phyloP scores from a whole-genome alignment of 2,113 vertebrate genomes.

The Salvelinus fontinalis region DNA sequence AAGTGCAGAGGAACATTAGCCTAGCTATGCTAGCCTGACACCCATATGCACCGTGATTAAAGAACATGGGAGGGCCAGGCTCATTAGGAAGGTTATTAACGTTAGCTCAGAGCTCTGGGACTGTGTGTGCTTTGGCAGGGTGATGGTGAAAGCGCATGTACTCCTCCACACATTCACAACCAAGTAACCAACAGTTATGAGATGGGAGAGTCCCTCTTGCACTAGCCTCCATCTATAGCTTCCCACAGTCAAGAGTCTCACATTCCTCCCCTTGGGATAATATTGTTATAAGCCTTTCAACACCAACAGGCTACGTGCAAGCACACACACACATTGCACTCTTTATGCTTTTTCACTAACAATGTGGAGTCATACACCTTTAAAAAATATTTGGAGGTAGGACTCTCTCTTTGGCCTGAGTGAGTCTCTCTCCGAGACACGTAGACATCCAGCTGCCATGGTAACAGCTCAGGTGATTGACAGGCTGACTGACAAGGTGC shows the following conservation, averaged over 20 bases:
- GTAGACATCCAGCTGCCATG: slow-evolving; percentile 32
- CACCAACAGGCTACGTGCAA: slow-evolving; percentile 20
- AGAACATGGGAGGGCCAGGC: slow-evolving; percentile 6
- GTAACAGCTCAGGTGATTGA: slow-evolving; percentile 46
- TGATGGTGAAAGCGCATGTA: slow-evolving; percentile 51
- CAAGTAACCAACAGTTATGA: slow-evolving; percentile 29
- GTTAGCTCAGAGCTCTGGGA: slow-evolving; percentile 54
- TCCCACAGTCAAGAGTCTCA: slow-evolving; percentile 58
- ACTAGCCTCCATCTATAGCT: slow-evolving; percentile 50
- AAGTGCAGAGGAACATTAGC: neutral
- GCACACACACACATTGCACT: neutral
- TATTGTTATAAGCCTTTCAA: slow-evolving; percentile 58
- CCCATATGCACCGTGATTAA: neutral
- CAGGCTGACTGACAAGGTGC: slow-evolving; percentile 46
- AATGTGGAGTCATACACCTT: too few relatives aligned
- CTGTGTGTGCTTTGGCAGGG: slow-evolving; percentile 61
- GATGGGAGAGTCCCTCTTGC: slow-evolving; percentile 29
- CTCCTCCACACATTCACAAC: slow-evolving; percentile 58
- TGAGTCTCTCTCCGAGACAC: neutral
- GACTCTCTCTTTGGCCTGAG: slow-evolving; percentile 8
- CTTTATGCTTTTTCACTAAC: too few relatives aligned
- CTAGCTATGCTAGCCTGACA: neutral
- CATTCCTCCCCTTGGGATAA: slow-evolving; percentile 60
- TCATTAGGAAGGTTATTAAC: slow-evolving; percentile 57
- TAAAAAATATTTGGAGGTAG: too few relatives aligned